These are phyloP conservation scores for Pachymerium ferrugineum DNA, from an alignment of 2,888 invertebrate species.

Conservation along the genomic window DNA sequence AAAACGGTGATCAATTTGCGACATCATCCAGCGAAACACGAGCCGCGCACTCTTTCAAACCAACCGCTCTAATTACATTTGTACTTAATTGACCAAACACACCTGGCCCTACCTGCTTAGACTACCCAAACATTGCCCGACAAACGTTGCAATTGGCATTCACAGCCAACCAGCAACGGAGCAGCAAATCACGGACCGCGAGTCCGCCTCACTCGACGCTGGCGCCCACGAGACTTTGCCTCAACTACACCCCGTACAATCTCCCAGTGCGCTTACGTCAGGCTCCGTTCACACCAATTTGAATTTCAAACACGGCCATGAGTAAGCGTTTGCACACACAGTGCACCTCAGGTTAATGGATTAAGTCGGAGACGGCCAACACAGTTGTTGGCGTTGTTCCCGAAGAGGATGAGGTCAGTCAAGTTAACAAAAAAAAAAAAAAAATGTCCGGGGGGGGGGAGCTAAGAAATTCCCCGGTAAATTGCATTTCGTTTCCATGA, in stretches of 20 bases:
- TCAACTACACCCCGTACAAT: not conserved
- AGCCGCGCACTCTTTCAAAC: not conserved
- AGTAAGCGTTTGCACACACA: constrained; percentile 19
- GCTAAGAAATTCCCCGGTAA: constrained; percentile 7
- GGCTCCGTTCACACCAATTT: constrained; percentile 3
- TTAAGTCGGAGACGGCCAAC: constrained; percentile 1
- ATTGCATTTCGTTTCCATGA: constrained; percentile 17
- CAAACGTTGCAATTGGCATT: not conserved
- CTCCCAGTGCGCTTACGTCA: constrained; percentile 19
- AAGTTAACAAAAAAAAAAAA: not conserved
- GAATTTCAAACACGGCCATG: constrained; percentile 12
- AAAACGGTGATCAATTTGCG: not conserved
- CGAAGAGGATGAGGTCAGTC: constrained; percentile 6
- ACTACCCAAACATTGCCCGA: not conserved
- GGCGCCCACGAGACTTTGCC: constrained; percentile 15
- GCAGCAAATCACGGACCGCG: constrained; percentile 24
- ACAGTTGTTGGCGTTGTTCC: constrained; percentile 24
- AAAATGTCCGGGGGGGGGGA: no score
- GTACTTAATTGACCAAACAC: constrained; percentile 17
- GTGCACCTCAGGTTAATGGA: constrained; percentile 22
- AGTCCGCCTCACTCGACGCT: not conserved
- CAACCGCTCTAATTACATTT: not conserved
- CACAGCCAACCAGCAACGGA: not conserved
- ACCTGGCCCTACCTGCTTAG: not conserved
- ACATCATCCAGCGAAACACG: not conserved